Conservation (phyloP, 30 jellyfish, hydroid and myxozoan species). For the Hydractinia symbiolongicarpus region DNA sequence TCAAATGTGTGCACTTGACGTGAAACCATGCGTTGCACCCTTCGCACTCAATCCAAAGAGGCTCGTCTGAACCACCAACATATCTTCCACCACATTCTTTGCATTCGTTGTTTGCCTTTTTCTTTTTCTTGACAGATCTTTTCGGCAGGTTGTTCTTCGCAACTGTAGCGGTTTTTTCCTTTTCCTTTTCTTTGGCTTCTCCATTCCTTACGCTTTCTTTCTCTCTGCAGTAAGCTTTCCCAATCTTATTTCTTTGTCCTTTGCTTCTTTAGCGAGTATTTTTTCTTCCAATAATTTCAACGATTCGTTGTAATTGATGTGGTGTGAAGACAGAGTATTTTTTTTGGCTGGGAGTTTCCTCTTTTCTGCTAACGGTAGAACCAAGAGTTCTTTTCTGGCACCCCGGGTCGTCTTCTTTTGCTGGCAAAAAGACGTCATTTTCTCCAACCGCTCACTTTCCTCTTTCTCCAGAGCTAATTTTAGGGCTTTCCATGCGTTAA, state of each 20-base stretch:
- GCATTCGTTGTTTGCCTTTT: neutral
- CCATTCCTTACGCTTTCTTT: no score
- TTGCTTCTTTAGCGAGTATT: neutral
- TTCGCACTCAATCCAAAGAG: constrained; percentile 1
- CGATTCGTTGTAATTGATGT: neutral
- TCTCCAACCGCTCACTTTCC: no score
- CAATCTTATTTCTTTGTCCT: neutral
- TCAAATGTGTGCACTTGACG: neutral
- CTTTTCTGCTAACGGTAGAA: neutral
- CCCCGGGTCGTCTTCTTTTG: neutral
- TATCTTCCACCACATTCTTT: neutral
- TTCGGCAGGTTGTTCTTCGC: neutral
- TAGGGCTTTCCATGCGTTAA: no score
- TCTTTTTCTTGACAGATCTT: neutral
- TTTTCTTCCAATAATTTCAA: neutral
- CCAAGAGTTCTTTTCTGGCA: neutral
- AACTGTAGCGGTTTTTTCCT: neutral
- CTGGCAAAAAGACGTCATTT: no score
- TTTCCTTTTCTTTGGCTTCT: neutral
- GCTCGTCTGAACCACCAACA: neutral
- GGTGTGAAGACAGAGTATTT: neutral
- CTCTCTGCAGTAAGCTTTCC: no score
- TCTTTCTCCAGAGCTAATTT: no score
- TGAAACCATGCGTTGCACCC: neutral
- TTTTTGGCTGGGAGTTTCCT: neutral